These are phyloP conservation scores for Acanthosepion esculentum DNA, from an alignment of 2,888 invertebrate species.

Conservation along the genomic window DNA sequence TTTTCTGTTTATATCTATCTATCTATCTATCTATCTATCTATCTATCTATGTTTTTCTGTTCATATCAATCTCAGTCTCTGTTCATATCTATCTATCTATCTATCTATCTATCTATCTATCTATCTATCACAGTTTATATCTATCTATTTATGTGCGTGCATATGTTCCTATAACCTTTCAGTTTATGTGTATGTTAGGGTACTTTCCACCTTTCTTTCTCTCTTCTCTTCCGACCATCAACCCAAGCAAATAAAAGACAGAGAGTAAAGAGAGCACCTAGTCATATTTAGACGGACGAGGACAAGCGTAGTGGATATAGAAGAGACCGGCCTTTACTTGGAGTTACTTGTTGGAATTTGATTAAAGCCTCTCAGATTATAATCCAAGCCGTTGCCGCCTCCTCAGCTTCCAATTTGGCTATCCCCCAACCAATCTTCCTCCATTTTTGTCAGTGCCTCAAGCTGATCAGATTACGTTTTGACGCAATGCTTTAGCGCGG, in stretches of 20 bases:
- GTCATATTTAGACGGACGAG: background rate
- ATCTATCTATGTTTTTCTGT: too few relatives aligned
- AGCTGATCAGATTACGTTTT: background rate
- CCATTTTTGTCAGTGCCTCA: background rate
- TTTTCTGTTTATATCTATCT: too few relatives aligned
- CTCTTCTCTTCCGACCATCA: background rate
- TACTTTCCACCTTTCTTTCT: too few relatives aligned
- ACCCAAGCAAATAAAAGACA: background rate
- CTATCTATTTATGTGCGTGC: too few relatives aligned
- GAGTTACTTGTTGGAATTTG: background rate
- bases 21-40: too few relatives aligned
- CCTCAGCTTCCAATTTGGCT: background rate
- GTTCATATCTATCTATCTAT: too few relatives aligned
- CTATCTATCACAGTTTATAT: too few relatives aligned
- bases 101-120: too few relatives aligned
- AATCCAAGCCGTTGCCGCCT: background rate
- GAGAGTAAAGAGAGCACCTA: background rate
- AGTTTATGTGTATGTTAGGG: too few relatives aligned
- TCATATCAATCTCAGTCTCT: too few relatives aligned
- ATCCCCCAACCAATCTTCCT: background rate
- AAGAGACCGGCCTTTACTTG: background rate
- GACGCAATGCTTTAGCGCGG: background rate
- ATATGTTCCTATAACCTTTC: too few relatives aligned
- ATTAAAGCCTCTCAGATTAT: background rate
- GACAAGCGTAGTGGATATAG: background rate